Evolutionary conservation across 2,888 invertebrate species (phyloP), one percentile per base, ranked within the genome.

Genomic region (Cosmorhoe ocellata): DNA sequence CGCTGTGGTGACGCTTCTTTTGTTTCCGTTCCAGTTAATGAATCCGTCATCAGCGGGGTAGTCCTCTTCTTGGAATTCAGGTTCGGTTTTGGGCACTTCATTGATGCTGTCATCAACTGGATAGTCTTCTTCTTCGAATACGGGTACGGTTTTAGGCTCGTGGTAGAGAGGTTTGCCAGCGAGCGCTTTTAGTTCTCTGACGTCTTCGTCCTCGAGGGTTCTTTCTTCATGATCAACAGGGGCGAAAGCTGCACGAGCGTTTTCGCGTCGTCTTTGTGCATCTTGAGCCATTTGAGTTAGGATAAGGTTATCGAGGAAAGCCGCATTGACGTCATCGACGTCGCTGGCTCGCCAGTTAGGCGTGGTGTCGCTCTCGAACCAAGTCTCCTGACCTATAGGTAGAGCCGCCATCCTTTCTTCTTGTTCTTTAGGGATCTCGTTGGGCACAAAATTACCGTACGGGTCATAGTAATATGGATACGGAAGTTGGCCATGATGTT

Each of bases 261-360:
- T 89, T 58, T 90, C 86, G 13, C 90, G 84, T 6, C 91, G 87
- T 52, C 84, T 77, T 59, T 87, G 82, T 52, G 91, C 91, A 64
- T 92, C 92, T 70, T 91, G 91, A 67, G 92, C 92, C 91, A 92
- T 92, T 75, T 93, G 93, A 1, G 93, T 92, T 58, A 93, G 87
- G 63, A 93, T 93, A 55, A 94, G 81, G 71, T 94, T 94, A 67
- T 93, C 92, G 46, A 94, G 84, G 74, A 94, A 93, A 39, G 93
- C 92, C 45, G 93, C 92, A 72, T 92, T 93, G 71, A 87, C 91
- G 76, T 82, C 89, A 78, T 90, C 90, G 34, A 82, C 78, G 53
- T 86, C 84, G 65, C 76, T 86, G 44, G 81, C 68, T 46, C 80
- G 82, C 86, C 85, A 91, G 58, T 76, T 82, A 46, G 84, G 83